Percentiles rank a stretch among this genome's conserved stretches.
Conservation (phyloP, 2,888 invertebrate genomes). For the Nemotelus nigrinus region DNA sequence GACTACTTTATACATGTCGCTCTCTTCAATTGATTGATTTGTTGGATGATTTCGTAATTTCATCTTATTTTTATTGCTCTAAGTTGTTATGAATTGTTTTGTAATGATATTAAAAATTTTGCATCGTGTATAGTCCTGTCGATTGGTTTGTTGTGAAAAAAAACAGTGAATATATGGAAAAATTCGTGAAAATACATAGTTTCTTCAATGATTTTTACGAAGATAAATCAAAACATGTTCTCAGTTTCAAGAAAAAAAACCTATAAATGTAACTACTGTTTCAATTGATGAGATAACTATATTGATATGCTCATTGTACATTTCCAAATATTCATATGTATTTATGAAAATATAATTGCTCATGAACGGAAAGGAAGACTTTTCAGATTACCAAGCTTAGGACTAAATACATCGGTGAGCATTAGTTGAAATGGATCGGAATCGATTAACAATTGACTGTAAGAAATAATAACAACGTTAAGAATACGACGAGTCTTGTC, state of each 20-base stretch:
- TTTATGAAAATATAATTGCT: neutral
- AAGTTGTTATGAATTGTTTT: neutral
- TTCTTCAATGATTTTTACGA: no score
- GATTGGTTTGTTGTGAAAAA: constrained; percentile 2
- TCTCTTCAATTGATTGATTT: constrained; percentile 54
- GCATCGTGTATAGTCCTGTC: neutral
- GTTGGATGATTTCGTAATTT: constrained; percentile 46
- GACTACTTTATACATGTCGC: constrained; percentile 61
- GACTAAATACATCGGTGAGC: no score
- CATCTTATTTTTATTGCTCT: constrained; percentile 47
- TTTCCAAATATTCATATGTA: constrained; percentile 11
- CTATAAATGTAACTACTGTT: neutral
- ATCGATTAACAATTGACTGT: neutral
- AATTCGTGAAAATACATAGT: no score
- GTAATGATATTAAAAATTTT: no score
- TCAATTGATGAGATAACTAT: neutral
- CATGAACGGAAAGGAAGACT: neutral
- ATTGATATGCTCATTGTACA: neutral
- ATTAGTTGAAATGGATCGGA: no score
- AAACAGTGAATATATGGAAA: no score
- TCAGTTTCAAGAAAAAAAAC: neutral
- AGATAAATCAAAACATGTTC: no score
- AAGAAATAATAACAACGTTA: constrained; percentile 1
- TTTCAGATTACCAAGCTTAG: neutral
- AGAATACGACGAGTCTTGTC: neutral